Conservation (phyloP, 1,140 invertebrate species). For the Dolichoris vasculosae region DNA sequence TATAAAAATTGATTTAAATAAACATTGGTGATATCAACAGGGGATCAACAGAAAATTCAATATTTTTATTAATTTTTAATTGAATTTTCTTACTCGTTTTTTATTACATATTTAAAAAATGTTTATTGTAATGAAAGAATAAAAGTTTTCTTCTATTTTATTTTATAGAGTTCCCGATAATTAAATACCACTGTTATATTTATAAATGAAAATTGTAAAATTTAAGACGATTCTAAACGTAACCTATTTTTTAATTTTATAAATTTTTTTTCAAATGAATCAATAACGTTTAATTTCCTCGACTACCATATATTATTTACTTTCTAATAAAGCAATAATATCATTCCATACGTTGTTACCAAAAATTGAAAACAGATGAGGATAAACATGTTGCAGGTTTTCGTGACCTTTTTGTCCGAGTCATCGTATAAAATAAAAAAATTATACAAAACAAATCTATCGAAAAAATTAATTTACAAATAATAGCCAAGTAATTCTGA, state of each 20-base stretch:
- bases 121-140: background rate
- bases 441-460: no score
- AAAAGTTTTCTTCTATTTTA: background rate
- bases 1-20: background rate
- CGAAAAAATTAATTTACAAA: no score
- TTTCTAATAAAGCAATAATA: no score
- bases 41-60: background rate
- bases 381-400: no score
- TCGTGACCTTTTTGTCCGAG: no score
- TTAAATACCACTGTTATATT: constrained; percentile 10
- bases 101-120: constrained; percentile 3
- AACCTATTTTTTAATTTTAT: background rate
- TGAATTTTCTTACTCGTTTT: background rate
- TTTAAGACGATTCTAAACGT: background rate
- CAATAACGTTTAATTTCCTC: no score
- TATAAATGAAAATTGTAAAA: constrained; percentile 4
- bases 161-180: background rate
- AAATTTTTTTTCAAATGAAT: background rate
- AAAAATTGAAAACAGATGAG: no score
- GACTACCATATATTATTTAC: no score
- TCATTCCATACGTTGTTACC: no score
- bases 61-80: constrained; percentile 17
- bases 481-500: no score
- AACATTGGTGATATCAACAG: background rate
- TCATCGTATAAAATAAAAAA: no score